Evolutionary conservation across 2,888 invertebrate species (phyloP).

Genomic region (Cenopis cana): DNA sequence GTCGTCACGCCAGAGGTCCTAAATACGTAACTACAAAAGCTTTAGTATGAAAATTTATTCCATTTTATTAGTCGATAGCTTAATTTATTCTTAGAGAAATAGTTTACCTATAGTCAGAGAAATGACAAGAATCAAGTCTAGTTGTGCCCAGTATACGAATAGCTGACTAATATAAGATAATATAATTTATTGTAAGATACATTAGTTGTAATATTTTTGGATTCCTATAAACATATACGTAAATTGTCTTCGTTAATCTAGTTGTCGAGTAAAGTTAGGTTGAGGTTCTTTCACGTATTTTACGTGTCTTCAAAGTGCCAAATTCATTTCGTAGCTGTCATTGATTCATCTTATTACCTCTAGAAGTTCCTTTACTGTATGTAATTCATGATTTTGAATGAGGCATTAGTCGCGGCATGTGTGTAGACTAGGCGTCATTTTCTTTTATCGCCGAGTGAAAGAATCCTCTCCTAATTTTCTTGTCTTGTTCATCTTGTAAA

Average conservation of each 20-base stretch:
- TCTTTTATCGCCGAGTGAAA: slow-evolving; percentile 58
- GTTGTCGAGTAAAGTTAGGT: slow-evolving; percentile 62
- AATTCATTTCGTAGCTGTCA: slow-evolving; percentile 70
- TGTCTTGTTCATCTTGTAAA: slow-evolving; percentile 61
- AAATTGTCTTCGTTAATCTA: slow-evolving; percentile 75
- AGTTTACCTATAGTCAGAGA: slow-evolving; percentile 83
- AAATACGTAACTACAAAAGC: slow-evolving; percentile 83
- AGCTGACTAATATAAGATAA: slow-evolving; percentile 79
- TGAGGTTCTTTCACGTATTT: slow-evolving; percentile 73
- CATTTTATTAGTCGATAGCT: slow-evolving; percentile 83
- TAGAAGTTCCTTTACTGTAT: slow-evolving; percentile 66
- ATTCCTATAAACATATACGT: slow-evolving; percentile 85
- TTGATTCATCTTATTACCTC: slow-evolving; percentile 66
- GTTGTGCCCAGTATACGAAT: slow-evolving; percentile 86
- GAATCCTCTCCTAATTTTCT: slow-evolving; percentile 71
- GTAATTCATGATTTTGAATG: slow-evolving; percentile 56
- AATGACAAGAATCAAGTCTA: slow-evolving; percentile 85
- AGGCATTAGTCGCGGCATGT: slow-evolving; percentile 40
- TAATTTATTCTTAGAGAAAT: slow-evolving; percentile 83
- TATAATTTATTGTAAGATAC: slow-evolving; percentile 84
- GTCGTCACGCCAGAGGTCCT: slow-evolving; percentile 66
- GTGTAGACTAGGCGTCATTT: slow-evolving; percentile 38
- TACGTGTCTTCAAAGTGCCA: slow-evolving; percentile 76
- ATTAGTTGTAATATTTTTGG: slow-evolving; percentile 84
- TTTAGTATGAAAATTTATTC: slow-evolving; percentile 81